These are phyloP conservation scores for Agrotis ipsilon DNA, from an alignment of 2,888 invertebrate species.

Conservation along the genomic window DNA sequence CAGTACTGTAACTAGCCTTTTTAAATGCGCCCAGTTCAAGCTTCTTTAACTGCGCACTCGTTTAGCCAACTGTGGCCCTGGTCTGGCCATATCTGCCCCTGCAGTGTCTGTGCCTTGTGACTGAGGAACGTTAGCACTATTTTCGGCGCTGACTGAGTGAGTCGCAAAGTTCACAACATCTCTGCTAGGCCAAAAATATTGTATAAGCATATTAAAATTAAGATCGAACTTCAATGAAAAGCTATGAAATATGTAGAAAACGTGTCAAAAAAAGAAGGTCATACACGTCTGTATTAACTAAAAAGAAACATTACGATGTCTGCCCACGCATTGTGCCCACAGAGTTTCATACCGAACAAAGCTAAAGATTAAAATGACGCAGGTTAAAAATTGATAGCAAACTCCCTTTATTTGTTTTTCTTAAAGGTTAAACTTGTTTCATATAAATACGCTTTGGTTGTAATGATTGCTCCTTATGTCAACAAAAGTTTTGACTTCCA, in stretches of 20 bases:
- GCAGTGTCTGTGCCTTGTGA: too few species aligned
- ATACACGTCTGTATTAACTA: not conserved
- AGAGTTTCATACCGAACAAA: not conserved
- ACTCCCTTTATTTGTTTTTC: not conserved
- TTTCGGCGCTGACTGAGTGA: too few species aligned
- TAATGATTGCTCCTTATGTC: slow-evolving; percentile 13
- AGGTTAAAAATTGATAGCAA: slow-evolving; percentile 5
- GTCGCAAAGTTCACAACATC: too few species aligned
- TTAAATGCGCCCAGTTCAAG: too few species aligned
- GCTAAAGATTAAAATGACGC: not conserved
- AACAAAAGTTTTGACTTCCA: slow-evolving; percentile 3
- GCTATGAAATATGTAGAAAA: not conserved
- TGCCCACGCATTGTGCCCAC: not conserved
- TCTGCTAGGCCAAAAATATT: too few species aligned
- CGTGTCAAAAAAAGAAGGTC: not conserved
- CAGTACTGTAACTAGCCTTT: too few species aligned
- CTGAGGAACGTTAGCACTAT: too few species aligned
- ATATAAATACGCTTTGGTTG: not conserved
- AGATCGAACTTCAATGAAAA: too few species aligned
- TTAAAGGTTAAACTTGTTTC: slow-evolving; percentile 11
- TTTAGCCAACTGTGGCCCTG: too few species aligned
- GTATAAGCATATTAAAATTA: too few species aligned
- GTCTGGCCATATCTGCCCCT: too few species aligned
- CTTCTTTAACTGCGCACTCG: too few species aligned
- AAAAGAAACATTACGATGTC: not conserved